Evolutionary conservation across 2,113 vertebrate genomes (phyloP), one percentile per base, ranked within the genome.

Genomic region (Antechinus stuartii): DNA sequence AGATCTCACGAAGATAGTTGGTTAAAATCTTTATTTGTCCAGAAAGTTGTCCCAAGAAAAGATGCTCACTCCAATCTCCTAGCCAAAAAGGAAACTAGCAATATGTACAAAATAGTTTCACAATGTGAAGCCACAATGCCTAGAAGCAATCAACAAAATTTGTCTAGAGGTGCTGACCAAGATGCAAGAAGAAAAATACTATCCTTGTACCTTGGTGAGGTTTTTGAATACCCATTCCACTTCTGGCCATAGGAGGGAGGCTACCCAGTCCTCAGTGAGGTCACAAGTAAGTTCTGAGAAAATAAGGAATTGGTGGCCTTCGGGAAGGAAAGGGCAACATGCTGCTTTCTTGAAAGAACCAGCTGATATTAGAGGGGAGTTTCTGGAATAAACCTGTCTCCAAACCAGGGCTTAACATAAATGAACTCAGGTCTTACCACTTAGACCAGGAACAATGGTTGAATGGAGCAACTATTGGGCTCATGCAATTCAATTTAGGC

Each of bases 401-500:
- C 91, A 99, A 99, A 89, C 61, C 98, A 53, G 99, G 99, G 91
- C 99, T 99, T 57, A 99, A 99, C 96, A 99, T 99, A 97, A 99
- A 99, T 47, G 99, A 99, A 94, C 99, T 99, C 93, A 98, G 99
- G 93, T 99, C 99, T 9, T 99, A 99, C 97, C 99, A 42, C 99
- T 99, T 95, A 98, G 99, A 97, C 99, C 99, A 16, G 99, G 99
- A 96, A 99, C 99, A 5, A 99, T 99, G 99, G 99, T 99, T 84
- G 99, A 99, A 96, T 99, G 99, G 99, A 99, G 99, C 76, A 99
- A 99, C 98, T 99, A 99, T 98, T 99, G 99, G 99, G 99, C 99
- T 53, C 99, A 99, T 25, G 99, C 99, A 0, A 99, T 99, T 95
- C 98, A 99, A 10, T 99, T 99, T 95, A 99, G 99, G 11, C 99